Evolutionary conservation across 1,140 invertebrate genomes (phyloP).

Genomic region (Euwallacea similis): DNA sequence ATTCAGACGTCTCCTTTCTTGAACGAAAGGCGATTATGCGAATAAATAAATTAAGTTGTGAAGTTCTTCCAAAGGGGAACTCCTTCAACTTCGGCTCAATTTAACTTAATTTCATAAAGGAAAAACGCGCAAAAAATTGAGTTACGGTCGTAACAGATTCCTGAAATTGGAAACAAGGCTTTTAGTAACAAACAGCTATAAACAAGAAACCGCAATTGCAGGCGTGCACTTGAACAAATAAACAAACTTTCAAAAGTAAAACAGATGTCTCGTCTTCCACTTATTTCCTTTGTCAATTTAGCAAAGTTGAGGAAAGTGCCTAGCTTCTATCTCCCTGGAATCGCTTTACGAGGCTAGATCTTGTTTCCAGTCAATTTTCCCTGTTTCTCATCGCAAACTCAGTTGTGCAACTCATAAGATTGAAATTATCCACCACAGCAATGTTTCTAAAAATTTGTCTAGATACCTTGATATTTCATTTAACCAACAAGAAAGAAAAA

Average conservation of each 20-base stretch:
- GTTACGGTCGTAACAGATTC: too few species aligned
- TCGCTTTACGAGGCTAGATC: not conserved
- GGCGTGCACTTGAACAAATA: slow-evolving; percentile 23
- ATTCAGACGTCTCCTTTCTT: slow-evolving; percentile 1
- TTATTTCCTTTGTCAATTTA: slow-evolving; percentile 35
- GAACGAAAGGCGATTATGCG: not conserved
- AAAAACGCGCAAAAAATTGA: too few species aligned
- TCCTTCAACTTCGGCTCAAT: too few species aligned
- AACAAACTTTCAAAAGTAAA: slow-evolving; percentile 32
- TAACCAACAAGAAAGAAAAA: too few species aligned
- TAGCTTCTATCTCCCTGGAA: not conserved
- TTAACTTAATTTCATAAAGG: too few species aligned
- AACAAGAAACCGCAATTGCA: slow-evolving; percentile 26
- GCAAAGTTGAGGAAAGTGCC: slow-evolving; percentile 19
- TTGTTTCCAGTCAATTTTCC: not conserved
- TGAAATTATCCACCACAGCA: too few species aligned
- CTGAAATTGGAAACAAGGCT: not conserved
- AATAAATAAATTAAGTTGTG: too few species aligned
- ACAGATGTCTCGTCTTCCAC: slow-evolving; percentile 30
- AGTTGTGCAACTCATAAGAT: too few species aligned
- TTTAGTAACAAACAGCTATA: slow-evolving; percentile 15
- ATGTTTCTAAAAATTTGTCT: too few species aligned
- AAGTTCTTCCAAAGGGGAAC: too few species aligned
- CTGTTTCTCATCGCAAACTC: not conserved
- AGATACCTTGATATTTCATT: too few species aligned